These are phyloP conservation scores for Stichopus chloronotus DNA, from an alignment of 35 echinoderm and acorn worm species.

Conservation along the genomic window DNA sequence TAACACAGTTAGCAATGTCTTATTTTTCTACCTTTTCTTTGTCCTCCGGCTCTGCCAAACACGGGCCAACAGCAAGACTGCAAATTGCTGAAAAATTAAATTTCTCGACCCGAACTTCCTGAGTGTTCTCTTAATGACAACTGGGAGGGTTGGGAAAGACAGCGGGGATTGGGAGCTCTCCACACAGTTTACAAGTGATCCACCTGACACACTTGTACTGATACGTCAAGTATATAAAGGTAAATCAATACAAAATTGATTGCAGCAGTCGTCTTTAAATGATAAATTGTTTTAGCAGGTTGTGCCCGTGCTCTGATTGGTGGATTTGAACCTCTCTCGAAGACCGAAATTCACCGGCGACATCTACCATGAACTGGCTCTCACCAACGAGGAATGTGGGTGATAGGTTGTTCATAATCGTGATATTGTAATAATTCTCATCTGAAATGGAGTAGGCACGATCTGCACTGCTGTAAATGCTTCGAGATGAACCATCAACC, in stretches of 20 bases:
- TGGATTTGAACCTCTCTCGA: conserved; percentile 5
- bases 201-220: conserved; percentile 1
- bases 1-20: too few species aligned
- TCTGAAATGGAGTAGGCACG: too few species aligned
- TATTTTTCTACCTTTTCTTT: too few species aligned
- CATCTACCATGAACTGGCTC: conserved; percentile 8
- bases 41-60: too few species aligned
- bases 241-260: conserved; percentile 55
- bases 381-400: background rate
- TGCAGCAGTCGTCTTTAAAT: conserved; percentile 39
- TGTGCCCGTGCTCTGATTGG: conserved; percentile 36
- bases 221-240: conserved; percentile 18
- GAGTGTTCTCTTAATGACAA: too few species aligned
- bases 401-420: background rate
- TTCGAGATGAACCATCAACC: too few species aligned
- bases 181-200: background rate
- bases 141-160: too few species aligned
- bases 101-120: too few species aligned
- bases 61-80: too few species aligned
- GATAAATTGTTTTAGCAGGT: conserved; percentile 52
- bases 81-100: too few species aligned
- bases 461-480: too few species aligned
- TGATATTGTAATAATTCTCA: background rate
- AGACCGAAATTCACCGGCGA: background rate
- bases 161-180: too few species aligned